phyloP scores from a whole-genome alignment of 2,888 invertebrate genomes.

The Epinotia bilunana region DNA sequence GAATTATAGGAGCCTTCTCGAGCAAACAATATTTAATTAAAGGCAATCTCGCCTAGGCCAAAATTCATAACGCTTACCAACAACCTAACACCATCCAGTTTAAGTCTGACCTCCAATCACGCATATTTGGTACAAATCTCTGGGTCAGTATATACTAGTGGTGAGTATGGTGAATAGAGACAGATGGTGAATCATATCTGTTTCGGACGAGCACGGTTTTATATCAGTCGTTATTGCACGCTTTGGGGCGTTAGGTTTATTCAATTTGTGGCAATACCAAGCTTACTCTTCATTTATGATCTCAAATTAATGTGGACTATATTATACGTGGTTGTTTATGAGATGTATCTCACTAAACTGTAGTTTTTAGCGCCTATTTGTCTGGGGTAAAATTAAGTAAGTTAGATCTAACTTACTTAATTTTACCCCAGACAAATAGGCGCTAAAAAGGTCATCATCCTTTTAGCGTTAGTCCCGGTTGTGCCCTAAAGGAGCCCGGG shows the following conservation, averaged over 20 bases:
- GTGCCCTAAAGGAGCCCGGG: too few species aligned
- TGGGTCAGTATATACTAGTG: background rate
- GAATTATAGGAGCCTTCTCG: background rate
- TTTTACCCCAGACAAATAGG: too few species aligned
- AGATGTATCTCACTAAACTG: too few species aligned
- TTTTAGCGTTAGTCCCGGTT: too few species aligned
- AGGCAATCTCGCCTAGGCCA: slow-evolving; percentile 13
- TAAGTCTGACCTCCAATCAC: background rate
- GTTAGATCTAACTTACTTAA: too few species aligned
- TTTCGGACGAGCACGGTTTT: slow-evolving; percentile 23
- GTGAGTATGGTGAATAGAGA: background rate
- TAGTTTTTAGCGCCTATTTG: too few species aligned
- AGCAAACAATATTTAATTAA: slow-evolving; percentile 38
- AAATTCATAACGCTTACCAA: background rate
- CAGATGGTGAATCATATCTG: background rate
- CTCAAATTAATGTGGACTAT: slow-evolving; percentile 12
- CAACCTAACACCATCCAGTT: background rate
- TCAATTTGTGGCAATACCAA: slow-evolving; percentile 32
- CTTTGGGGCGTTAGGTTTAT: slow-evolving; percentile 22
- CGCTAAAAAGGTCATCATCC: too few species aligned
- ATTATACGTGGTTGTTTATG: background rate
- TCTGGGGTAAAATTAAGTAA: too few species aligned
- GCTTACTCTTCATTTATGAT: slow-evolving; percentile 19
- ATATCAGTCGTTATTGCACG: slow-evolving; percentile 32
- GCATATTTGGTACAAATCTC: background rate